Percentiles rank a stretch among this genome's conserved stretches.
These are phyloP conservation scores for Ceratina australensis DNA, from an alignment of 1,140 invertebrate species.

Conservation along the genomic window DNA sequence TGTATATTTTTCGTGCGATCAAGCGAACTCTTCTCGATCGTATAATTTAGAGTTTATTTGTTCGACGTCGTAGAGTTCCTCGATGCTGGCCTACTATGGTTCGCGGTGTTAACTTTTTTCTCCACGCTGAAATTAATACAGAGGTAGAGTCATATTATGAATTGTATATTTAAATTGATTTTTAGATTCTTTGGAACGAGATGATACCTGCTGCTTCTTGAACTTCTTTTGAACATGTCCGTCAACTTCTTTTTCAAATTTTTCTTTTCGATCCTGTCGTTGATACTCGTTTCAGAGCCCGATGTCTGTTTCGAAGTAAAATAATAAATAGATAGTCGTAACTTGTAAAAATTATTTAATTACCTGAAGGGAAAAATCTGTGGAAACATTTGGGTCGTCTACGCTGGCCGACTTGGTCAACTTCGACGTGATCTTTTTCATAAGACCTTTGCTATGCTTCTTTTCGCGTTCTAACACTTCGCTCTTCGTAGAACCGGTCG, in stretches of 20 bases:
- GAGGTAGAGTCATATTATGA: background rate
- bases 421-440: conserved; percentile 89
- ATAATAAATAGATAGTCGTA: background rate
- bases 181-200: background rate
- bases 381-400: conserved; percentile 83
- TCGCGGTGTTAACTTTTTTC: conserved; percentile 69
- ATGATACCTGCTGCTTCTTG: conserved; percentile 84
- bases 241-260: conserved; percentile 89
- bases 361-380: conserved; percentile 65
- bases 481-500: conserved; percentile 91
- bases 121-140: conserved; percentile 66
- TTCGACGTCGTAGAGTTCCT: conserved; percentile 72
- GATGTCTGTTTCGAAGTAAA: conserved; percentile 81
- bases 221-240: conserved; percentile 89
- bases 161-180: conserved; percentile 4
- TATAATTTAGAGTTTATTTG: conserved; percentile 42
- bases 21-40: conserved; percentile 40
- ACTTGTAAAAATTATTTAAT: conserved; percentile 18
- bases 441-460: conserved; percentile 90
- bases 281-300: conserved; percentile 88
- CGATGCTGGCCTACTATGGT: conserved; percentile 73
- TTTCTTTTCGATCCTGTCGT: conserved; percentile 85
- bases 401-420: conserved; percentile 91
- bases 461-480: conserved; percentile 86
- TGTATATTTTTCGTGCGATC: conserved; percentile 27